Percentiles rank a stretch among this genome's conserved stretches.
These are phyloP conservation scores for Spodoptera picta DNA, from an alignment of 2,888 invertebrate species.

Conservation along the genomic window DNA sequence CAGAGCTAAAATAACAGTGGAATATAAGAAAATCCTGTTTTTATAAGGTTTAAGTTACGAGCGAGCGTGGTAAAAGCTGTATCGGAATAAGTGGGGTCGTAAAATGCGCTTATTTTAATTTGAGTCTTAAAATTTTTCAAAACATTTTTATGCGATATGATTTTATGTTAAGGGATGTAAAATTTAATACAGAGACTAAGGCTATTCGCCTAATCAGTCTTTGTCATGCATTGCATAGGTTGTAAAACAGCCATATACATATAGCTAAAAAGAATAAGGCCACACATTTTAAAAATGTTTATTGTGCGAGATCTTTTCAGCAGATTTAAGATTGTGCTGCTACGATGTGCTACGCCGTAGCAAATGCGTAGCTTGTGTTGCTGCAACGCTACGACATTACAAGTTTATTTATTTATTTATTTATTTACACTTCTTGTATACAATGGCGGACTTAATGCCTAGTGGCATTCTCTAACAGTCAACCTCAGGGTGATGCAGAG, in stretches of 20 bases:
- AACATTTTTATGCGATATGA: constrained; percentile 15
- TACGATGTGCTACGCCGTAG: too few relatives aligned
- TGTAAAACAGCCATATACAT: not conserved
- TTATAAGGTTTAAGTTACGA: constrained; percentile 47
- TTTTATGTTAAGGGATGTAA: constrained; percentile 1
- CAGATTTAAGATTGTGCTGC: too few relatives aligned
- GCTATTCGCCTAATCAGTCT: not conserved
- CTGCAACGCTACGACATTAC: too few relatives aligned
- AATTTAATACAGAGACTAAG: not conserved
- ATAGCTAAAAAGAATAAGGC: too few relatives aligned
- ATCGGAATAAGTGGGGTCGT: constrained; percentile 10
- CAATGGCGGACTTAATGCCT: too few relatives aligned
- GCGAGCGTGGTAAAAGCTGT: constrained; percentile 24
- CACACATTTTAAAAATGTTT: too few relatives aligned
- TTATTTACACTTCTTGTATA: too few relatives aligned
- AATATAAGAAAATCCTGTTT: constrained; percentile 53
- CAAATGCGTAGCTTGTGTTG: too few relatives aligned
- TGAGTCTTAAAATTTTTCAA: constrained; percentile 25
- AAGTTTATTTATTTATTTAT: too few relatives aligned
- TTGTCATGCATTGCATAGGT: not conserved
- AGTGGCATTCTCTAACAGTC: too few relatives aligned
- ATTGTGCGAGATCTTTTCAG: too few relatives aligned
- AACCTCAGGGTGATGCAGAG: too few relatives aligned
- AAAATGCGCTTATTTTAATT: constrained; percentile 29
- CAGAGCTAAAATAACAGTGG: constrained; percentile 52